Percentiles rank a stretch among this genome's conserved stretches.
phyloP scores from a whole-genome alignment of 2,113 vertebrate genomes.

The Ibidorhyncha struthersii region DNA sequence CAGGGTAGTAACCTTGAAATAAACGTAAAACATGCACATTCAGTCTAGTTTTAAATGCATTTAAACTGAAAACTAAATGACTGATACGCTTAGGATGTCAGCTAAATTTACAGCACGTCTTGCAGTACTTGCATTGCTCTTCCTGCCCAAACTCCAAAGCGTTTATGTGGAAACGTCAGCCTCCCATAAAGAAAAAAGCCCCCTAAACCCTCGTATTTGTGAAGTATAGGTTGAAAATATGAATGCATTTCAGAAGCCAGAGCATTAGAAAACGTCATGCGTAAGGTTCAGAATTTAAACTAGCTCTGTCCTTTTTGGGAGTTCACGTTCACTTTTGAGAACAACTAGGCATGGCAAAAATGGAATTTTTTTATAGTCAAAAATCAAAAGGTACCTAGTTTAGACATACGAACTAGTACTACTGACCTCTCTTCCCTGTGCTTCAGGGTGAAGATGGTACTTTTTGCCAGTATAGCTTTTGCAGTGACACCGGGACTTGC shows the following conservation, averaged over 20 bases:
- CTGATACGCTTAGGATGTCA: not conserved
- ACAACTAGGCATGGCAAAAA: not conserved
- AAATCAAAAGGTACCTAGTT: not conserved
- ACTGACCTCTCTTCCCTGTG: not conserved
- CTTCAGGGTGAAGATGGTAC: not conserved
- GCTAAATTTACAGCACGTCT: not conserved
- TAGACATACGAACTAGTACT: not conserved
- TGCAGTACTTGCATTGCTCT: not conserved
- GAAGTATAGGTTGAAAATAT: not conserved
- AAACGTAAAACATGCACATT: rapidly evolving
- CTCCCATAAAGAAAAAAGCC: not conserved
- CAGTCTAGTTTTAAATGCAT: not conserved
- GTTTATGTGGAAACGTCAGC: not conserved
- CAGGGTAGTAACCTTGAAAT: not conserved
- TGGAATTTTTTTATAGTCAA: rapidly evolving
- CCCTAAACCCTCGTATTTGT: not conserved
- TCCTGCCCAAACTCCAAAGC: not conserved
- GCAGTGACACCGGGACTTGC: not conserved
- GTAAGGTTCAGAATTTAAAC: not conserved
- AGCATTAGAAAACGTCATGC: not conserved
- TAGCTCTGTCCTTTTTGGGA: not conserved
- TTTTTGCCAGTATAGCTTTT: not conserved
- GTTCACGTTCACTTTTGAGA: not conserved
- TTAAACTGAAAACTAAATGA: not conserved
- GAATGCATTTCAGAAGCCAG: not conserved